Percentiles rank a stretch among this genome's conserved stretches.
Conservation (phyloP, 1,140 invertebrate genomes). For the Littorina saxatilis region DNA sequence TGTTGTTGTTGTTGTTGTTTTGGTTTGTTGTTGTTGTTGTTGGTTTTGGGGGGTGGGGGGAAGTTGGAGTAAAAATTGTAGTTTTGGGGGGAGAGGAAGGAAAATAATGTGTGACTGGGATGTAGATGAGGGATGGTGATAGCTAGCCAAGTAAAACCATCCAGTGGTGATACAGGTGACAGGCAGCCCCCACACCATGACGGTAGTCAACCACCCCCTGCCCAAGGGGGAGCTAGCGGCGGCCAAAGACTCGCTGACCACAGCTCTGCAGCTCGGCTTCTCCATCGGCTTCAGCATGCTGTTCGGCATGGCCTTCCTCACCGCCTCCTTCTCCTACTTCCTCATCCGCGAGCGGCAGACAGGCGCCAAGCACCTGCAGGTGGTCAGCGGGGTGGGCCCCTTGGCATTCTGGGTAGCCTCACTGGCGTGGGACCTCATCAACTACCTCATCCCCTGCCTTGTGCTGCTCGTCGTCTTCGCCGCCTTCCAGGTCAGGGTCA, state of each 20-base stretch:
- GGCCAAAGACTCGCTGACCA: constrained; percentile 35
- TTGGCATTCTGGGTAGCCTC: constrained; percentile 84
- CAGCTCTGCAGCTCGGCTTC: constrained; percentile 51
- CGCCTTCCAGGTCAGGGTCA: constrained; percentile 61
- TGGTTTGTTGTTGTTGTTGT: too few species aligned
- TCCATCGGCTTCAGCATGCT: constrained; percentile 61
- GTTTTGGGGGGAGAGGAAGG: too few species aligned
- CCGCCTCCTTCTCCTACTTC: constrained; percentile 70
- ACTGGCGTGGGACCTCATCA: constrained; percentile 82
- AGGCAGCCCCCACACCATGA: constrained; percentile 37
- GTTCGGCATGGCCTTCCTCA: constrained; percentile 73
- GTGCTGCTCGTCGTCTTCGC: constrained; percentile 65
- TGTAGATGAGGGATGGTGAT: too few species aligned
- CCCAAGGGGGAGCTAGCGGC: constrained; percentile 46
- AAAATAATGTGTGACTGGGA: too few species aligned
- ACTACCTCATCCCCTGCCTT: constrained; percentile 68
- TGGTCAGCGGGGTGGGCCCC: constrained; percentile 79
- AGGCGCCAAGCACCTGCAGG: constrained; percentile 71
- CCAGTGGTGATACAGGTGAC: constrained; percentile 47
- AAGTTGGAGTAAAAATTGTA: too few species aligned
- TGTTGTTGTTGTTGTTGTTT: too few species aligned
- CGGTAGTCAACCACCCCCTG: constrained; percentile 53
- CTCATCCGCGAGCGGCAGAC: constrained; percentile 67
- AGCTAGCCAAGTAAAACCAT: too few species aligned
- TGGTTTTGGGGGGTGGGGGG: too few species aligned